Evolutionary conservation across 2,888 invertebrate genomes (phyloP), one percentile per base, ranked within the genome.

Genomic region (Neocrepidodera transversa): DNA sequence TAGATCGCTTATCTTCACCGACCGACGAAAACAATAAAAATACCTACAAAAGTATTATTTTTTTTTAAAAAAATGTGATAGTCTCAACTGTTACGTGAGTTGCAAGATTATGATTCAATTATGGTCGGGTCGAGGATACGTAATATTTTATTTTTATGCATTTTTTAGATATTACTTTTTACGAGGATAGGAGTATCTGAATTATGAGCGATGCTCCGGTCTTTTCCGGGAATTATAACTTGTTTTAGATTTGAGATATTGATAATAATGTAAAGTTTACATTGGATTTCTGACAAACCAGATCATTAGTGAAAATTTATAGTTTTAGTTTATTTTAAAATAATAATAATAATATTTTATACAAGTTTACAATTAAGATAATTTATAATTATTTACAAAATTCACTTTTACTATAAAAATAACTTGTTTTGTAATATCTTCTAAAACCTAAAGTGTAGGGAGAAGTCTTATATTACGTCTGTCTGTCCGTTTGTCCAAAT

Each of bases 61-160:
- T 60, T 63, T 60, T 55, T 58, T 36, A n/a, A 45, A 38, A 62
- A 56, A 63, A 60, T 60, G 54, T 60, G 60, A 63, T 63, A 58
- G 43, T 47, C n/a, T n/a, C 43, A 26, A 51, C 50, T 45, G 49
- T 18, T 60, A 64, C 64, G 64, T 64, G 64, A 64, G 56, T 52
- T 53, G 69, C 59, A 66, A 66, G 51, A 60, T 64, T 64, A 64
- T 66, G 69, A 60, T 67, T 67, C 68, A 69, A 68, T 69, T 69
- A 69, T 38, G 36, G 49, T 36, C 51, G 26, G n/a, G 42, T 57
- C 58, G 54, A 62, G 63, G 66, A 69, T 69, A 56, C 62, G 64
- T 61, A 66, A 66, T 67, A 68, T 64, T 69, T 67, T 67, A 68
- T 69, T 66, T 66, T 65, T 63, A 66, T 64, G 63, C 63, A 66